Evolutionary conservation across 2,888 invertebrate genomes (phyloP), one percentile per base, ranked within the genome.

Genomic region (Hydrotaea cyrtoneurina): DNA sequence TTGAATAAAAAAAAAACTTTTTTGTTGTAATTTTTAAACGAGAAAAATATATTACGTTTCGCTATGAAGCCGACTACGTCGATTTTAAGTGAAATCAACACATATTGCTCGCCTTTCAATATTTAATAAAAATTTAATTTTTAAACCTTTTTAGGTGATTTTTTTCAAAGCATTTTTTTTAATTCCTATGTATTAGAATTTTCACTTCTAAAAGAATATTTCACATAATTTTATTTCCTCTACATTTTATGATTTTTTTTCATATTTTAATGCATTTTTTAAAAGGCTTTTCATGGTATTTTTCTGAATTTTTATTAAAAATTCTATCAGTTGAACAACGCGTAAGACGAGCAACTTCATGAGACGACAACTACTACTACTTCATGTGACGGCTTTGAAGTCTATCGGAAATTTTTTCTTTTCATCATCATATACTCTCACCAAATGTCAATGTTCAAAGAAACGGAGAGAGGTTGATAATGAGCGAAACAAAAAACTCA

Each of bases 391-490:
- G 86, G 82, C 80, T 77, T 69, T 86, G 76, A 87, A 86, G 80
- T 86, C 82, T 83, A 86, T 85, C 72, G 86, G 80, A 87, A 82
- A 86, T 83, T 86, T 85, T 78, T 83, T 83, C 85, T 69, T 78
- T 77, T 77, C 59, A 39, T 57, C 10, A 23, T 73, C 39, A 43
- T 39, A 1, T n/a, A 74, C 57, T 57, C 43, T 39, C 43, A 2
- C 69, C 5, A 69, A 23, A 69, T 69, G 69, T 69, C 69, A 69
- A 46, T 46, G 46, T 21, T 2, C 21, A 26, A 64, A 36, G 64
- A 19, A 39, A 39, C 1, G 15, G 59, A 59, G 23, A 43, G 69
- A 69, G 69, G 5, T n/a, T n/a, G n/a, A n/a, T n/a, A 21, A 69
- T 21, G 23, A 43, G 46, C 15, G 15, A 57, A 57, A 43, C 3